Evolutionary conservation across 2,113 vertebrate species (phyloP).

Genomic region (Nycticorax nycticorax): DNA sequence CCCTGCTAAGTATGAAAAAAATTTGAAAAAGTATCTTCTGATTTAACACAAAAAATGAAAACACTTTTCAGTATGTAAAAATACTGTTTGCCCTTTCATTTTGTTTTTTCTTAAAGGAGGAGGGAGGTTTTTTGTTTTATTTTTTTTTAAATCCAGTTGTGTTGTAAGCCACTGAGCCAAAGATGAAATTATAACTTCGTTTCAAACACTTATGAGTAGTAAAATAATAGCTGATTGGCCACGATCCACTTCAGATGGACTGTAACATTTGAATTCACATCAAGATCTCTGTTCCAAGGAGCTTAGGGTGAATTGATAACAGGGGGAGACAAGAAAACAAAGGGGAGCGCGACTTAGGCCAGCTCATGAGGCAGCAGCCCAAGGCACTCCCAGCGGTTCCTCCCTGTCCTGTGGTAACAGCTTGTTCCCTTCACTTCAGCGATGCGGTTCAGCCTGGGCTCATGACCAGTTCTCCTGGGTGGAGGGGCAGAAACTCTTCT

Average conservation of each 20-base stretch:
- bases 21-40: neutral
- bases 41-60: neutral
- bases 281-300: neutral
- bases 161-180: neutral
- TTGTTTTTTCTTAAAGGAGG: neutral
- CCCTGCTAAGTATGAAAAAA: neutral
- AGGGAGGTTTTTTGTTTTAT: too few species aligned
- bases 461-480: slow-evolving; percentile 7
- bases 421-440: slow-evolving; percentile 11
- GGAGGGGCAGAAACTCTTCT: neutral
- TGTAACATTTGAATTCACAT: neutral
- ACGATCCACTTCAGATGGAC: neutral
- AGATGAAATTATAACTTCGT: neutral
- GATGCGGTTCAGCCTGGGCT: neutral
- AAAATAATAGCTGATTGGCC: neutral
- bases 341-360: neutral
- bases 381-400: neutral
- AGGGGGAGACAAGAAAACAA: neutral
- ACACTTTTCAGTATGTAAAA: neutral
- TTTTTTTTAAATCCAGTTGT: neutral
- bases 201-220: neutral
- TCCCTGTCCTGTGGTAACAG: slow-evolving; percentile 39
- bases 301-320: neutral
- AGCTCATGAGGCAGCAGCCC: neutral
- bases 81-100: neutral